Conservation (phyloP, 1,140 invertebrate genomes). For the Antheraea pernyi region DNA sequence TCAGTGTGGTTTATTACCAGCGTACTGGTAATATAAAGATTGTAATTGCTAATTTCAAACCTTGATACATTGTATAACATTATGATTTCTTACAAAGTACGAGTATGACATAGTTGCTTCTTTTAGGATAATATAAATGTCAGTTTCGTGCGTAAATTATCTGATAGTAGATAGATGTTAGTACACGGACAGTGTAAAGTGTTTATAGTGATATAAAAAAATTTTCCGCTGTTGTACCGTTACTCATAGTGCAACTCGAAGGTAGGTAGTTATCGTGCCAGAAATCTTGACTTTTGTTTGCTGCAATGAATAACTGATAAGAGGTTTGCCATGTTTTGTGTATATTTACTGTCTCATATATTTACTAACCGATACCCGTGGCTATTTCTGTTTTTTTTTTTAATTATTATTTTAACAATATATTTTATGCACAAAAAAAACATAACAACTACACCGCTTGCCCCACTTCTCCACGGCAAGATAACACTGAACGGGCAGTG, state of each 20-base stretch:
- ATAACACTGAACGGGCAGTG: too few relatives aligned
- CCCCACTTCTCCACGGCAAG: too few relatives aligned
- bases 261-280: slow-evolving; percentile 27
- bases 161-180: neutral
- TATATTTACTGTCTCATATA: neutral
- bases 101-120: neutral
- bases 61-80: neutral
- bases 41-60: neutral
- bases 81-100: neutral
- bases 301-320: slow-evolving; percentile 33
- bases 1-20: neutral
- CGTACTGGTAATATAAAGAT: neutral
- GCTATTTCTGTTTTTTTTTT: too few relatives aligned
- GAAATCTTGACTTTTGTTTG: slow-evolving; percentile 31
- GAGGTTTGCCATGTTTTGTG: slow-evolving; percentile 24
- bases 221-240: slow-evolving; percentile 11
- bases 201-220: slow-evolving; percentile 12
- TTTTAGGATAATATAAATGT: neutral
- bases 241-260: slow-evolving; percentile 13
- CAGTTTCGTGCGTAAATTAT: neutral
- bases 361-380: neutral
- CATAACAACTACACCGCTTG: too few relatives aligned
- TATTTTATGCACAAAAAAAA: too few relatives aligned
- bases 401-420: too few relatives aligned
- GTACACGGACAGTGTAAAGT: neutral